These are phyloP conservation scores for Lasiurus cinereus DNA, from an alignment of 2,113 vertebrate species.

Conservation along the genomic window DNA sequence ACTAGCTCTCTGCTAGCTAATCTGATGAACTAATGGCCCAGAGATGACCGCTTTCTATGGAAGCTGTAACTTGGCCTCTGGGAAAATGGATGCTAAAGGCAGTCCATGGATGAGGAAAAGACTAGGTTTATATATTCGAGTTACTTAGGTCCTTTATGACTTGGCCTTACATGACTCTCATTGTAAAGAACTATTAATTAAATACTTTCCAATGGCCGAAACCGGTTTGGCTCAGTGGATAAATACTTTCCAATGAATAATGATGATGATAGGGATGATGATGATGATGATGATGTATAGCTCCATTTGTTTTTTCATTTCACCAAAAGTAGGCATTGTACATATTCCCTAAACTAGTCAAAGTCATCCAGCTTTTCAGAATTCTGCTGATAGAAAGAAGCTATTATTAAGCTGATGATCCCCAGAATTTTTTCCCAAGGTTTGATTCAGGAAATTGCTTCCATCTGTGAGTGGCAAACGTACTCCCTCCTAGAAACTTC, in stretches of 20 bases:
- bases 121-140: background rate
- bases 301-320: background rate
- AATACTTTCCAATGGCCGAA: background rate
- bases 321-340: background rate
- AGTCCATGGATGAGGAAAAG: background rate
- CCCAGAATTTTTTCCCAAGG: slow-evolving; percentile 17
- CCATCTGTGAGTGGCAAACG: slow-evolving; percentile 34
- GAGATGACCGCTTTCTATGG: slow-evolving; percentile 19
- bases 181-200: background rate
- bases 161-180: background rate
- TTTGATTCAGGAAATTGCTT: slow-evolving; percentile 60
- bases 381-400: slow-evolving; percentile 37
- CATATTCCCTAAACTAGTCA: background rate
- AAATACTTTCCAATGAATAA: slow-evolving; percentile 27
- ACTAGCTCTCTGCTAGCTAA: slow-evolving; percentile 35
- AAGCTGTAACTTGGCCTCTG: slow-evolving; percentile 4
- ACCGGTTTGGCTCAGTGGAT: too few species aligned
- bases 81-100: slow-evolving; percentile 33
- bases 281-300: background rate
- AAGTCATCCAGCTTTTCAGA: background rate
- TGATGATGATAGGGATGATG: background rate
- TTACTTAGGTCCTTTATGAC: slow-evolving; percentile 21
- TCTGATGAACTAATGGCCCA: slow-evolving; percentile 68
- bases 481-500: slow-evolving; percentile 48
- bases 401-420: slow-evolving; percentile 53